phyloP scores from a whole-genome alignment of 2,113 vertebrate genomes.

The Passerina amoena region DNA sequence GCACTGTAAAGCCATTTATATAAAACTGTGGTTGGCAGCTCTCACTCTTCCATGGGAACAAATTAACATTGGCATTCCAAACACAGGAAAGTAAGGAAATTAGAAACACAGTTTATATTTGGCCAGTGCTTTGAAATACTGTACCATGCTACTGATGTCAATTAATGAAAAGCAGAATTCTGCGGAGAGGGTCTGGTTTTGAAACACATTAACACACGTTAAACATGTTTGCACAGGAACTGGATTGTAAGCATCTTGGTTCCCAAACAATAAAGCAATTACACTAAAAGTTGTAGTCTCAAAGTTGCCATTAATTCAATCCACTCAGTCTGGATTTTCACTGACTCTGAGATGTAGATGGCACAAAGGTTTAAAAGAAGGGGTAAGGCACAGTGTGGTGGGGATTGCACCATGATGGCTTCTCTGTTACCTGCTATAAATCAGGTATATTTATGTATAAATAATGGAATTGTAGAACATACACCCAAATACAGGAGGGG shows the following conservation, averaged over 20 bases:
- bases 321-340: slow-evolving; percentile 71
- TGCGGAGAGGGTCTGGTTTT: slow-evolving; percentile 79
- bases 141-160: slow-evolving; percentile 86
- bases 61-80: slow-evolving; percentile 86
- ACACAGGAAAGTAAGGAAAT: slow-evolving; percentile 86
- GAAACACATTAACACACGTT: slow-evolving; percentile 85
- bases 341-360: background rate
- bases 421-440: background rate
- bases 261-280: slow-evolving; percentile 84
- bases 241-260: slow-evolving; percentile 76
- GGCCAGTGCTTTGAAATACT: slow-evolving; percentile 85
- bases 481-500: background rate
- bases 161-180: slow-evolving; percentile 84
- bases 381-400: background rate
- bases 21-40: slow-evolving; percentile 78
- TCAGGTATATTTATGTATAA: background rate
- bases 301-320: slow-evolving; percentile 73
- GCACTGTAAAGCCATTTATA: slow-evolving; percentile 73
- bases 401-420: background rate
- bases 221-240: slow-evolving; percentile 86
- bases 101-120: slow-evolving; percentile 82
- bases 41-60: slow-evolving; percentile 80
- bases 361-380: background rate
- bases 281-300: slow-evolving; percentile 68
- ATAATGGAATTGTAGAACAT: background rate